A percentile compares a stretch with the other conserved stretches of the same genome.
Evolutionary conservation across 2,888 invertebrate species (phyloP).

Genomic region (Lottia gigantea): DNA sequence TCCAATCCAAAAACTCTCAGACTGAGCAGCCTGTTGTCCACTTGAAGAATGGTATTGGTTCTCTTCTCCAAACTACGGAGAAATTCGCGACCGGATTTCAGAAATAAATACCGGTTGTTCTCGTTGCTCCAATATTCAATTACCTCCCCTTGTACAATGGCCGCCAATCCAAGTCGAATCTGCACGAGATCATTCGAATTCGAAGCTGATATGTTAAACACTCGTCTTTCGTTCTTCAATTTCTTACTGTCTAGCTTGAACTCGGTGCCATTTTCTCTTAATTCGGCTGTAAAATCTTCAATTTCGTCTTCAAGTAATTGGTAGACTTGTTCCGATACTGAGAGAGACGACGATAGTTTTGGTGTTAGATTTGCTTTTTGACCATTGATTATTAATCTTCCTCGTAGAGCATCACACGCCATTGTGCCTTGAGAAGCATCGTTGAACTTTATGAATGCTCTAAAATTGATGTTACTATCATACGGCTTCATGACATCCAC

Average conservation of each 20-base stretch:
- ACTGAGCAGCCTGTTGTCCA: constrained; percentile 36
- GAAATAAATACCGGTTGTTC: constrained; percentile 30
- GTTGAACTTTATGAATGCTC: constrained; percentile 38
- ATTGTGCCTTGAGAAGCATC: constrained; percentile 37
- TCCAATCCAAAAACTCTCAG: constrained; percentile 37
- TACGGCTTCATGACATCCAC: constrained; percentile 29
- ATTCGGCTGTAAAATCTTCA: constrained; percentile 20
- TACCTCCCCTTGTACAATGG: constrained; percentile 34
- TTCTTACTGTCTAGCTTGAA: constrained; percentile 16
- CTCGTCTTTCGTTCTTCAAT: constrained; percentile 32
- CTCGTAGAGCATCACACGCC: constrained; percentile 26
- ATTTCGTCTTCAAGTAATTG: constrained; percentile 30
- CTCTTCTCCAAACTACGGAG: constrained; percentile 31
- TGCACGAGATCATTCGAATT: constrained; percentile 31
- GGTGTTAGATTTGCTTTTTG: constrained; percentile 30
- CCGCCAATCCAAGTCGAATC: constrained; percentile 30
- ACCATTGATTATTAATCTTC: constrained; percentile 14
- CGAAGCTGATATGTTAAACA: constrained; percentile 34
- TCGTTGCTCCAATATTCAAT: constrained; percentile 29
- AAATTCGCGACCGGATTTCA: constrained; percentile 30
- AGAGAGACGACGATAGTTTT: constrained; percentile 32
- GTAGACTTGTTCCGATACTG: constrained; percentile 29
- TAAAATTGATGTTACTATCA: constrained; percentile 28
- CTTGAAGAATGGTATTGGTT: constrained; percentile 29
- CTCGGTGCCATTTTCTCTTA: constrained; percentile 2